phyloP scores from a whole-genome alignment of 2,113 vertebrate genomes.

The Noctilio leporinus region DNA sequence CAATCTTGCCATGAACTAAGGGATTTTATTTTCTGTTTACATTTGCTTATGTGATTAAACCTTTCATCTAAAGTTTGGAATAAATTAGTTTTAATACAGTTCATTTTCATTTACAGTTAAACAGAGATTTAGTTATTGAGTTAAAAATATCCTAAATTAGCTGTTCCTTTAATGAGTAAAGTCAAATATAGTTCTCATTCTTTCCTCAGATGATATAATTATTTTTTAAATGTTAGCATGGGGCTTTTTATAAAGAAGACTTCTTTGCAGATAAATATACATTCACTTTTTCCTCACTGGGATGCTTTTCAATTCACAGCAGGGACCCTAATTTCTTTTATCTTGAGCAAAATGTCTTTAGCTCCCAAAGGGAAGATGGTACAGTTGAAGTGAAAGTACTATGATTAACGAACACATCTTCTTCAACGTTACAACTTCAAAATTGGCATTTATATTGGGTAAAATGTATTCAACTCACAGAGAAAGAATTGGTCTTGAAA shows the following conservation, averaged over 20 bases:
- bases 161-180: neutral
- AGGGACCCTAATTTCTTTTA: conserved; percentile 27
- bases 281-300: neutral
- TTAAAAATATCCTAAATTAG: neutral
- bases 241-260: neutral
- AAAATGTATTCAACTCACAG: conserved; percentile 29
- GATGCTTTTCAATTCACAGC: neutral
- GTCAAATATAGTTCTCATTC: neutral
- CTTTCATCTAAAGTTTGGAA: neutral
- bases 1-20: neutral
- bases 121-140: neutral
- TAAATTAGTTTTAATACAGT: neutral
- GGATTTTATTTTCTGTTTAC: neutral
- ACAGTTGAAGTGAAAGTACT: neutral
- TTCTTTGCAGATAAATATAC: neutral
- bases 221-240: neutral
- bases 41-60: neutral
- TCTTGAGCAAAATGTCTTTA: conserved; percentile 13
- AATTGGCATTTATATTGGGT: conserved; percentile 1
- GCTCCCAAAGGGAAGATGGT: neutral
- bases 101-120: neutral
- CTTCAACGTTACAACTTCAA: neutral
- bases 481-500: neutral
- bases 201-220: neutral
- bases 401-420: neutral